Evolutionary conservation across 2,113 vertebrate genomes (phyloP).

Genomic region (Caranx melampygus): DNA sequence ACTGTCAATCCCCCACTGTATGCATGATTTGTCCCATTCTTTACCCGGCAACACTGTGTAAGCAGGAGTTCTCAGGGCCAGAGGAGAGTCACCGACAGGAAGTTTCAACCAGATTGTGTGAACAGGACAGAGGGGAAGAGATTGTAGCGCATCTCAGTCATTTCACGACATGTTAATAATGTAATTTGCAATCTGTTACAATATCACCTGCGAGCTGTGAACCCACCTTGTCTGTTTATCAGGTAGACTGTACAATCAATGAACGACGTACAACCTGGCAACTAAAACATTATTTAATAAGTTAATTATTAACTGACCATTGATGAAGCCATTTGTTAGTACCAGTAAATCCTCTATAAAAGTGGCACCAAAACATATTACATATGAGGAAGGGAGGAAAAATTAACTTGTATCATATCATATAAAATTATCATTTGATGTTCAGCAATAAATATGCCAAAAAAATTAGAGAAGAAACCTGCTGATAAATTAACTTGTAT

Average conservation of each 20-base stretch:
- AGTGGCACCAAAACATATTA: neutral
- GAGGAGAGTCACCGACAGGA: slow-evolving; percentile 67
- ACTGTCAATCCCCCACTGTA: slow-evolving; percentile 68
- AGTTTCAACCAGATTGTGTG: slow-evolving; percentile 44
- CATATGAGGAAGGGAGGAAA: neutral
- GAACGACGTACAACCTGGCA: neutral
- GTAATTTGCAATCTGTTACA: neutral
- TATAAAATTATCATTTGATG: neutral
- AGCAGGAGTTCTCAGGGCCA: slow-evolving; percentile 65
- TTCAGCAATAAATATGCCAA: neutral
- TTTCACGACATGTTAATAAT: neutral
- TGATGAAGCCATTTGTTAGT: neutral
- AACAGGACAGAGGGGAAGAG: slow-evolving; percentile 29
- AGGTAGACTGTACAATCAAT: too few relatives aligned
- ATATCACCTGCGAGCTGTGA: neutral
- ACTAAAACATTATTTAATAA: neutral
- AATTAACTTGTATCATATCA: neutral
- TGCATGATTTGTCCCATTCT: slow-evolving; percentile 82
- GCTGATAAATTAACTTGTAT: neutral
- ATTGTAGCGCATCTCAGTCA: neutral
- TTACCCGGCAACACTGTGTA: slow-evolving; percentile 67
- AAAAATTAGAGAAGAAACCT: neutral
- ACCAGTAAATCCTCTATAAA: neutral
- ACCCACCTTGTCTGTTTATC: neutral
- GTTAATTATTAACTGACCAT: neutral